Conservation (phyloP, 2,888 invertebrate genomes). For the Microdon myrmicae region DNA sequence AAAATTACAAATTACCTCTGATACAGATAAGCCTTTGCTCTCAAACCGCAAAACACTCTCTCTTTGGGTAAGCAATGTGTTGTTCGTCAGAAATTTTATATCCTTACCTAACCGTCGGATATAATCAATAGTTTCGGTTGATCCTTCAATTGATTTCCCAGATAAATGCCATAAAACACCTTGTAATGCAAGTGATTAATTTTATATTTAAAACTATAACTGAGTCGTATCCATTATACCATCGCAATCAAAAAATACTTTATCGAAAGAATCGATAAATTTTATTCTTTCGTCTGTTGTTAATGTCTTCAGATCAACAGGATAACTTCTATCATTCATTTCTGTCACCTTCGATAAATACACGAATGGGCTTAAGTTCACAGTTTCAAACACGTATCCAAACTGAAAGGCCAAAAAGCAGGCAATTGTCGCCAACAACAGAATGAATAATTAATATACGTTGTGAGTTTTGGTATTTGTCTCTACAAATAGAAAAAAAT, state of each 20-base stretch:
- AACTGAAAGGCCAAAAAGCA: neutral
- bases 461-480: too few species aligned
- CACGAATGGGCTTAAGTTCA: too few species aligned
- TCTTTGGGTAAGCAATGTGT: slow-evolving; percentile 61
- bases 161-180: slow-evolving; percentile 70
- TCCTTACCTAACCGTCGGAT: slow-evolving; percentile 66
- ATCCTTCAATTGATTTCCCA: slow-evolving; percentile 58
- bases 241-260: slow-evolving; percentile 72
- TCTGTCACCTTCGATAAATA: too few species aligned
- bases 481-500: too few species aligned
- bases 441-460: too few species aligned
- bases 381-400: neutral
- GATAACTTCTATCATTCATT: too few species aligned
- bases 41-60: too few species aligned
- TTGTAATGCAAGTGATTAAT: too few species aligned
- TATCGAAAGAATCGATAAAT: slow-evolving; percentile 69
- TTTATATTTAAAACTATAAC: neutral
- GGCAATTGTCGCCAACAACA: too few species aligned
- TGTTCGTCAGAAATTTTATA: slow-evolving; percentile 67
- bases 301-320: too few species aligned
- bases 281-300: slow-evolving; percentile 56
- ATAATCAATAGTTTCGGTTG: slow-evolving; percentile 63
- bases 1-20: slow-evolving; percentile 54
- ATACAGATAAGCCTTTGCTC: too few species aligned
- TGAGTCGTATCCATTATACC: slow-evolving; percentile 62